phyloP scores from a whole-genome alignment of 2,797 vertebrate species.

The Dromococcyx pavoninus region DNA sequence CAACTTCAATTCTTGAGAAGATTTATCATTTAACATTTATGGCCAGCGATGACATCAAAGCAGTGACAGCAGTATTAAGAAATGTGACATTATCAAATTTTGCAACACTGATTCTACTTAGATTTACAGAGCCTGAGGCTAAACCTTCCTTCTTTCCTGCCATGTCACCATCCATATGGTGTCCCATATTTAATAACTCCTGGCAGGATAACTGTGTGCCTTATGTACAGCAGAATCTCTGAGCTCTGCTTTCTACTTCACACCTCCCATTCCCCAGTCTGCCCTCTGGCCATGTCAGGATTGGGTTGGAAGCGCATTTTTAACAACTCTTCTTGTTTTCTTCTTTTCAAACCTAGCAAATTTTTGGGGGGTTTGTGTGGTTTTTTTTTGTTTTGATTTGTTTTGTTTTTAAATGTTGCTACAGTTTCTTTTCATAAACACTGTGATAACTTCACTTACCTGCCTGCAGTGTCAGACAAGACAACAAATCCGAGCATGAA shows the following conservation, averaged over 20 bases:
- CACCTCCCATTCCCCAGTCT: accelerated
- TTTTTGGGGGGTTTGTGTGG: no score
- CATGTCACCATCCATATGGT: accelerated
- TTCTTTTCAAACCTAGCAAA: not conserved
- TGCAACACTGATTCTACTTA: not conserved
- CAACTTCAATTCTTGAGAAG: not conserved
- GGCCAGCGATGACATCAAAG: not conserved
- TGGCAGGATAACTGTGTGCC: not conserved
- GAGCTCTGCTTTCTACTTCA: not conserved
- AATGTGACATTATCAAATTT: not conserved
- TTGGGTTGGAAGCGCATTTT: not conserved
- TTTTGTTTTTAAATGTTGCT: not conserved
- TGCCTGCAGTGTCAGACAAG: not conserved
- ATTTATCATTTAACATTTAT: not conserved
- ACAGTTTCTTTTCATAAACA: not conserved
- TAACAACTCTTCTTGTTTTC: not conserved
- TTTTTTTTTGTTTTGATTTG: no score
- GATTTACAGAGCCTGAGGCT: accelerated
- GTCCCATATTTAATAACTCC: not conserved
- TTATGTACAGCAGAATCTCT: accelerated
- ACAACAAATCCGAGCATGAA: not conserved
- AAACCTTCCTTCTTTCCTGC: not conserved
- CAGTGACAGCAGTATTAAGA: not conserved
- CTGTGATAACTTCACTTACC: not conserved
- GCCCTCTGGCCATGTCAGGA: accelerated